Evolutionary conservation across 2,888 invertebrate species (phyloP).

Genomic region (Ceramica pisi): DNA sequence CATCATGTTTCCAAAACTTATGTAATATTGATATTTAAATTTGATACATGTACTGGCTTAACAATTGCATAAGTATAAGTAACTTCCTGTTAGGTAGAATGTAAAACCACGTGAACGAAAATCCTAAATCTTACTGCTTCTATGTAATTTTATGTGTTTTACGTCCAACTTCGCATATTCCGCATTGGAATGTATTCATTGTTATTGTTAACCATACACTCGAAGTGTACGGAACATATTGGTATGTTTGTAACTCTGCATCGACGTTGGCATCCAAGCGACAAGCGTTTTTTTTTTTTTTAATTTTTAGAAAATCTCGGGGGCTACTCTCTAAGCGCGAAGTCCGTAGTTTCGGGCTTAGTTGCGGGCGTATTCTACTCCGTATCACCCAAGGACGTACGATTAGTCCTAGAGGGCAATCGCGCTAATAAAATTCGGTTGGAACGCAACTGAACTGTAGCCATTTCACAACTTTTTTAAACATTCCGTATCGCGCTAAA

Average conservation of each 20-base stretch:
- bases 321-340: too few relatives aligned
- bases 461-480: too few relatives aligned
- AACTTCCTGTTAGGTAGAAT: conserved; percentile 50
- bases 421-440: too few relatives aligned
- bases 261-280: conserved; percentile 13
- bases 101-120: conserved; percentile 22
- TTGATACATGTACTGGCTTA: conserved; percentile 65
- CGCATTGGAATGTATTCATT: conserved; percentile 46
- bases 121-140: conserved; percentile 19
- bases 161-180: conserved; percentile 25
- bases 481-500: too few relatives aligned
- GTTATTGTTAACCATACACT: conserved; percentile 9
- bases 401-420: too few relatives aligned
- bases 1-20: conserved; percentile 54
- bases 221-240: conserved; percentile 17
- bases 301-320: too few relatives aligned
- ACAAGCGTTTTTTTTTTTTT: too few relatives aligned
- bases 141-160: conserved; percentile 17
- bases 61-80: conserved; percentile 56
- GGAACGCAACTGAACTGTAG: too few relatives aligned
- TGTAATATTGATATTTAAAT: conserved; percentile 50
- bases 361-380: too few relatives aligned
- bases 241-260: neutral
- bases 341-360: too few relatives aligned
- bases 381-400: too few relatives aligned